A percentile compares a stretch with the other conserved stretches of the same genome.
Evolutionary conservation across 2,113 vertebrate species (phyloP).

Genomic region (Anguilla japonica): DNA sequence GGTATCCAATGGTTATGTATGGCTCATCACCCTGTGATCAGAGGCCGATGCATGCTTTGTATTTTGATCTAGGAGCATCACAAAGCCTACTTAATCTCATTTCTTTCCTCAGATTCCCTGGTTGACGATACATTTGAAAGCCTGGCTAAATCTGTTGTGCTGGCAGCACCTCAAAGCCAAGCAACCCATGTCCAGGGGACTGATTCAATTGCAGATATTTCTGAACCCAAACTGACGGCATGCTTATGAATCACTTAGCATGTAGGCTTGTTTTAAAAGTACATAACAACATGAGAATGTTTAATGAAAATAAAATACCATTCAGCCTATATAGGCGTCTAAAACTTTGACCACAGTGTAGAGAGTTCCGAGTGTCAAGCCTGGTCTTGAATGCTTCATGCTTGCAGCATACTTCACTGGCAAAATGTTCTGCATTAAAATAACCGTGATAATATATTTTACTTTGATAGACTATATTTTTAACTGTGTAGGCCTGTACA

Average conservation of each 20-base stretch:
- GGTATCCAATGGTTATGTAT: conserved; percentile 47
- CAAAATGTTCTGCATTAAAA: not conserved
- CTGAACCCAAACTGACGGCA: conserved; percentile 42
- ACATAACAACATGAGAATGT: no score
- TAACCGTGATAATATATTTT: not conserved
- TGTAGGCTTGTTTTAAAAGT: not conserved
- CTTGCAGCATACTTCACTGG: not conserved
- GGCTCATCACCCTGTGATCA: conserved; percentile 67
- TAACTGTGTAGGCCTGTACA: not conserved
- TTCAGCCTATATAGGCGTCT: not conserved
- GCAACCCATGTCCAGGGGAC: conserved; percentile 29
- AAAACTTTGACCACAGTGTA: not conserved
- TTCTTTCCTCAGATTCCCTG: conserved; percentile 58
- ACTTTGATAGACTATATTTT: not conserved
- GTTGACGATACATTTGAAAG: conserved; percentile 55
- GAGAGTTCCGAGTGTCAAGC: not conserved
- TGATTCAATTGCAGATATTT: conserved; percentile 45
- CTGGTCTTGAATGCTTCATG: not conserved
- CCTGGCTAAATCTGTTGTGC: conserved; percentile 19
- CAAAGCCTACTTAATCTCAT: conserved; percentile 71
- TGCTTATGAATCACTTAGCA: not conserved
- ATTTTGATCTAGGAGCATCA: conserved; percentile 65
- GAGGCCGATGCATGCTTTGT: conserved; percentile 62
- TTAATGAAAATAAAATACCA: no score
- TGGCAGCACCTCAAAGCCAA: conserved; percentile 15